phyloP scores from a whole-genome alignment of 1,140 invertebrate species.

The Euschistus heros region DNA sequence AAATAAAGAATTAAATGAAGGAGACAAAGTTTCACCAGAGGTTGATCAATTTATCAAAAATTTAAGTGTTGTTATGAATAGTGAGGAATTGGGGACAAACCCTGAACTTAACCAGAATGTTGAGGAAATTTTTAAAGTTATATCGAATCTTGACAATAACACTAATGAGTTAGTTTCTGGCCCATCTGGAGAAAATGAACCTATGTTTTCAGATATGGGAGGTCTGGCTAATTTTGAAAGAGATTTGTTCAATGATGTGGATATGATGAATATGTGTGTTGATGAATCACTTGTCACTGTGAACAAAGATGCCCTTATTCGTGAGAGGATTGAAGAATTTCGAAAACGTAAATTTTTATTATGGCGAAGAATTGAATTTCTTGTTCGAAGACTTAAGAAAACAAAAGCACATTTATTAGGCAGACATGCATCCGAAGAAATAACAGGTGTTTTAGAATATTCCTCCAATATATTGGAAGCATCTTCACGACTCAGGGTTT shows the following conservation, averaged over 20 bases:
- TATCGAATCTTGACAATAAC: constrained; percentile 49
- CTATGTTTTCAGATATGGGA: constrained; percentile 38
- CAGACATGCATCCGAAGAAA: constrained; percentile 61
- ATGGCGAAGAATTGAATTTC: constrained; percentile 53
- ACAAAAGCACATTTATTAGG: constrained; percentile 60
- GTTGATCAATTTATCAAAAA: constrained; percentile 44
- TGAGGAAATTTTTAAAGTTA: constrained; percentile 52
- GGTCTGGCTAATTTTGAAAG: constrained; percentile 40
- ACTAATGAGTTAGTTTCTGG: constrained; percentile 40
- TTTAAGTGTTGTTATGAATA: constrained; percentile 30
- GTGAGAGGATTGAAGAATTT: constrained; percentile 37
- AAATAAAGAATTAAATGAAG: constrained; percentile 11
- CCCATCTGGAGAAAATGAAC: constrained; percentile 50
- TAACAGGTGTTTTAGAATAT: constrained; percentile 57
- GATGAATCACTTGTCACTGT: constrained; percentile 36
- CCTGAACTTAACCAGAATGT: constrained; percentile 46
- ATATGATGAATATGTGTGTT: constrained; percentile 46
- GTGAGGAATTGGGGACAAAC: constrained; percentile 32
- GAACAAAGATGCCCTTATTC: constrained; percentile 31
- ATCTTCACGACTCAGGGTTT: constrained; percentile 9
- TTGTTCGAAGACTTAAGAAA: constrained; percentile 60
- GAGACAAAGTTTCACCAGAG: constrained; percentile 14
- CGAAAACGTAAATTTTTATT: constrained; percentile 46
- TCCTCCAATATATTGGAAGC: constrained; percentile 38
- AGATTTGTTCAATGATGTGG: constrained; percentile 41